Evolutionary conservation across 2,113 vertebrate species (phyloP), one percentile per base, ranked within the genome.

Genomic region (Strigops habroptila): DNA sequence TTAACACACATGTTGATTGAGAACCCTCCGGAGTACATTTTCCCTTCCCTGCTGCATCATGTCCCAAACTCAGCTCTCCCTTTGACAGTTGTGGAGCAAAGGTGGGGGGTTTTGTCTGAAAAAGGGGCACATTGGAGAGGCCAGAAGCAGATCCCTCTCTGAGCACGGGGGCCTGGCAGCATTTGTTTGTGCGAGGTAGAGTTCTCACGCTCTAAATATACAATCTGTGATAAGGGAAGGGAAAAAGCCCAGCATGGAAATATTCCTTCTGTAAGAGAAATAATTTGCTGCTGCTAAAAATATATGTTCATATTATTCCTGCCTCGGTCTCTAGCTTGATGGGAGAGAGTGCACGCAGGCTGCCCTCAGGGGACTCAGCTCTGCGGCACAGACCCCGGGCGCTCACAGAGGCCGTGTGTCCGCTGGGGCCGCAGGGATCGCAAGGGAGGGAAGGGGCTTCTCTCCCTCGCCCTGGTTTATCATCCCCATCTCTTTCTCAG

Each of bases 141-240:
- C 83, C 96, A 73, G 75, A n/a, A 73, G 69, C 4, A 0, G 60
- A n/a, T 93, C 92, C 73, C 53, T 43, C 6, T 5, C 76, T 18
- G 87, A 87, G 69, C 86, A 65, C 3, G 1, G 85, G 31, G 82
- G 69, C 95, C 90, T 97, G 95, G 96, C 94, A 95, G 82, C 9
- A 2, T 37, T 81, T 94, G 86, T 76, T 91, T 91, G 88, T 60
- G 63, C 5, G 95, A 96, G 91, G 96, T 95, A 96, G 44, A 92
- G 95, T 97, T 97, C 97, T 97, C 97, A 97, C 96, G 97, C 97
- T 97, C 96, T 97, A 97, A 97, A 97, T 97, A 97, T 95, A 91
- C 96, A 82, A 11, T 65, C 93, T 84, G 84, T 49, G 97, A 97
- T 97, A 97, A 97, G 97, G 91, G 95, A 95, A 97, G 90, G 93